A percentile compares a stretch with the other conserved stretches of the same genome.
Evolutionary conservation across 2,797 vertebrate species (phyloP).

Genomic region (Sparus aurata): DNA sequence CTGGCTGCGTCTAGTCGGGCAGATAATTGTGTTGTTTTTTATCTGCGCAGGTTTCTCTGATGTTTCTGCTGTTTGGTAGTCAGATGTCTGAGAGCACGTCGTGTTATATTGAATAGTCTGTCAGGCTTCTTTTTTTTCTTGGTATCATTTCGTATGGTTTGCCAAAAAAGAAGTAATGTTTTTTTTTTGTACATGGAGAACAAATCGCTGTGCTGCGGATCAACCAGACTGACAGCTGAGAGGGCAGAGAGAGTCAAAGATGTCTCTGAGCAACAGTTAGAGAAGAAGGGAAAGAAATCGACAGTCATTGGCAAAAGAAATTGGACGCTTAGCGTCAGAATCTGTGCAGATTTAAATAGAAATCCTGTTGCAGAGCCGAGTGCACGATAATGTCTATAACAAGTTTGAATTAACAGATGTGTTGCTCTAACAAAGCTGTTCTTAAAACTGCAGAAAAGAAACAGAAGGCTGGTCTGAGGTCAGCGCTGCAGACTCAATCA

Average conservation of each 20-base stretch:
- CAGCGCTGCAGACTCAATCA: too few species aligned
- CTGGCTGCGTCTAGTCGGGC: background rate
- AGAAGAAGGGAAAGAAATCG: background rate
- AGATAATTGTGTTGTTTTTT: background rate
- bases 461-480: background rate
- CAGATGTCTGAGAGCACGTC: background rate
- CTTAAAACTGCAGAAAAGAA: background rate
- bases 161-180: background rate
- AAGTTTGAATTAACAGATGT: background rate
- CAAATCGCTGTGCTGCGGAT: background rate
- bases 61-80: background rate
- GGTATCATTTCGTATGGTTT: background rate
- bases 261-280: background rate
- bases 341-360: background rate
- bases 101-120: background rate
- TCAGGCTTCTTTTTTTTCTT: background rate
- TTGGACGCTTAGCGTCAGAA: background rate
- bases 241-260: background rate
- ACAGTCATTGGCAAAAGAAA: background rate
- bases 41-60: background rate
- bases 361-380: background rate
- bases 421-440: background rate
- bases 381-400: background rate
- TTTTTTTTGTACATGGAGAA: background rate
- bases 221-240: background rate